These are phyloP conservation scores for Oegoconia quadripuncta DNA, from an alignment of 2,888 invertebrate species.

Conservation along the genomic window DNA sequence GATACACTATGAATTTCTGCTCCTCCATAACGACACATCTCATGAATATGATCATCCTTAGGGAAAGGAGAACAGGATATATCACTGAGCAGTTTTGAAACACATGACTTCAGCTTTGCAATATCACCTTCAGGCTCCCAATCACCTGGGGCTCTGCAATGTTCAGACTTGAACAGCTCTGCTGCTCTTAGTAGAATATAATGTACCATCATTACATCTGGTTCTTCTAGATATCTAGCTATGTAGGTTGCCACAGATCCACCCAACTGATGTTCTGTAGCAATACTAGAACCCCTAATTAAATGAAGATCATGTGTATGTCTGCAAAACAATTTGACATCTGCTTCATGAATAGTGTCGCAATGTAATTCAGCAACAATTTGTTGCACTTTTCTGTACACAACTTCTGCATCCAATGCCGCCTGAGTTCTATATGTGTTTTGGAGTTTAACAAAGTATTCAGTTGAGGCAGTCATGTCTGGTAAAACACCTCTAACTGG, in stretches of 20 bases:
- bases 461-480: constrained; percentile 98
- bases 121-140: constrained; percentile 95
- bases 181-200: constrained; percentile 94
- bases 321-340: constrained; percentile 92
- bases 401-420: constrained; percentile 86
- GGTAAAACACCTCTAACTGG: constrained; percentile 94
- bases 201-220: constrained; percentile 92
- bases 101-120: constrained; percentile 87
- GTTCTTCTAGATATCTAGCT: constrained; percentile 87
- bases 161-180: constrained; percentile 93
- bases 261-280: constrained; percentile 87
- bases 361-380: constrained; percentile 88
- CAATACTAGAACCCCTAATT: constrained; percentile 87
- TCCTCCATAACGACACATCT: constrained; percentile 96
- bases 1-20: constrained; percentile 96
- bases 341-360: constrained; percentile 87
- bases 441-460: constrained; percentile 92
- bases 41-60: constrained; percentile 96
- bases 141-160: constrained; percentile 94
- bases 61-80: constrained; percentile 89
- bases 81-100: constrained; percentile 88
- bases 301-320: constrained; percentile 91
- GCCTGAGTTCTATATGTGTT: constrained; percentile 93
- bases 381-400: constrained; percentile 89
- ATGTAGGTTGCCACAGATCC: constrained; percentile 77